Evolutionary conservation across 1,140 invertebrate genomes (phyloP).

Genomic region (Drosophila truncata): DNA sequence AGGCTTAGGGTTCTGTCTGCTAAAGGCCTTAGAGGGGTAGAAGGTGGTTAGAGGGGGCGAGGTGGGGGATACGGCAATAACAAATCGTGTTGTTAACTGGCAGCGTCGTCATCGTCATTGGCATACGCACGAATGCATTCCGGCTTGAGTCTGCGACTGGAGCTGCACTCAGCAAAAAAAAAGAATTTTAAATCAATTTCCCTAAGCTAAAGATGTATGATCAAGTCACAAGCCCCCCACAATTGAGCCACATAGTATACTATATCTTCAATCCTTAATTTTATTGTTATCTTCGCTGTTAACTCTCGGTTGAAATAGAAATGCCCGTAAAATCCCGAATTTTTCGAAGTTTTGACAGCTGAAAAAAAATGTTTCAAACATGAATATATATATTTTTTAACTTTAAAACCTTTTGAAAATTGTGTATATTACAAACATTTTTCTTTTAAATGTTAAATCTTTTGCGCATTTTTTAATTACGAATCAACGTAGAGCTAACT

Average conservation of each 20-base stretch:
- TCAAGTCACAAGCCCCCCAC: too few relatives aligned
- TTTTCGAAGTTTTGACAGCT: not conserved
- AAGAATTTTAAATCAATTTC: too few relatives aligned
- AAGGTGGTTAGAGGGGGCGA: not conserved
- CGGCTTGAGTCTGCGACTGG: slow-evolving; percentile 12
- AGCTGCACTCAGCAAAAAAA: not conserved
- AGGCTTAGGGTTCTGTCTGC: slow-evolving; percentile 67
- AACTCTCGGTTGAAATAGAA: not conserved
- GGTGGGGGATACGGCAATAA: slow-evolving; percentile 60
- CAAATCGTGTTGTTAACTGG: slow-evolving; percentile 83
- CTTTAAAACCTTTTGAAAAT: too few relatives aligned
- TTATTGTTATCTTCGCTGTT: not conserved
- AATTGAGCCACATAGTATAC: too few relatives aligned
- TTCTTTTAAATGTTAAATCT: too few relatives aligned
- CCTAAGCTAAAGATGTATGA: too few relatives aligned
- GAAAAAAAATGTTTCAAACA: too few relatives aligned
- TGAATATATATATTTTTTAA: too few relatives aligned
- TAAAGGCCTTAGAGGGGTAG: not conserved
- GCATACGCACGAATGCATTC: slow-evolving; percentile 78
- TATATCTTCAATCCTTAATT: not conserved
- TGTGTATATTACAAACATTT: too few relatives aligned
- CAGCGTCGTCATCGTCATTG: slow-evolving; percentile 72
- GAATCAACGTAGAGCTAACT: too few relatives aligned
- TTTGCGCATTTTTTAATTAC: too few relatives aligned
- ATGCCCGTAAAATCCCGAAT: not conserved